Conservation (phyloP, 2,888 invertebrate genomes). For the Acrobasis consociella region DNA sequence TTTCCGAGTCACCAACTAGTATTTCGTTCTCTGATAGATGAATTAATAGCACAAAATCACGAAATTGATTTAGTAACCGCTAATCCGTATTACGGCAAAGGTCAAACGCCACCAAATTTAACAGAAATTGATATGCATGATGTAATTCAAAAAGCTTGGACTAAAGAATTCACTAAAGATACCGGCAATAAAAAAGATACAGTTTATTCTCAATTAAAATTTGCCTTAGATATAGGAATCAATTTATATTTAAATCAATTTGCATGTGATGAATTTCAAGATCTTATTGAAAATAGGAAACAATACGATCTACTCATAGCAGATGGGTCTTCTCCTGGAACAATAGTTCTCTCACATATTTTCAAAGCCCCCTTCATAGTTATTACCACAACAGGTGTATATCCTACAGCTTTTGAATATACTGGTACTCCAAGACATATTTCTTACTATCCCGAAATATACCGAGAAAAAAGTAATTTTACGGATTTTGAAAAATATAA, state of each 20-base stretch:
- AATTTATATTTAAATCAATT: conserved; percentile 24
- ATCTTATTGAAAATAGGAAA: neutral
- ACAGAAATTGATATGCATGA: conserved; percentile 43
- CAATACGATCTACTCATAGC: neutral
- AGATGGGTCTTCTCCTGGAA: neutral
- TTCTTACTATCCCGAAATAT: neutral
- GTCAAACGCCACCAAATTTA: conserved; percentile 37
- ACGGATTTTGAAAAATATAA: neutral
- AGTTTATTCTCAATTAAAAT: neutral
- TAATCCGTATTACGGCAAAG: conserved; percentile 35
- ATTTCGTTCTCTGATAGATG: conserved; percentile 42
- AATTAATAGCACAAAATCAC: conserved; percentile 50
- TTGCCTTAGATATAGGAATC: conserved; percentile 17
- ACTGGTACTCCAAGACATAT: neutral
- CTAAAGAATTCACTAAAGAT: neutral
- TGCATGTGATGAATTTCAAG: neutral
- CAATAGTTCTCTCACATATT: neutral
- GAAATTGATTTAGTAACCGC: conserved; percentile 49
- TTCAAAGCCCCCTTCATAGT: neutral
- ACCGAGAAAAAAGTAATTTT: neutral
- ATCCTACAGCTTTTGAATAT: neutral
- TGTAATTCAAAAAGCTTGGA: neutral
- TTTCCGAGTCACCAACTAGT: conserved; percentile 56
- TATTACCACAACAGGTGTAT: neutral
- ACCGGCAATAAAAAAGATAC: neutral